Conservation (phyloP, 2,797 vertebrate species). For the Ctenosaura bakeri region DNA sequence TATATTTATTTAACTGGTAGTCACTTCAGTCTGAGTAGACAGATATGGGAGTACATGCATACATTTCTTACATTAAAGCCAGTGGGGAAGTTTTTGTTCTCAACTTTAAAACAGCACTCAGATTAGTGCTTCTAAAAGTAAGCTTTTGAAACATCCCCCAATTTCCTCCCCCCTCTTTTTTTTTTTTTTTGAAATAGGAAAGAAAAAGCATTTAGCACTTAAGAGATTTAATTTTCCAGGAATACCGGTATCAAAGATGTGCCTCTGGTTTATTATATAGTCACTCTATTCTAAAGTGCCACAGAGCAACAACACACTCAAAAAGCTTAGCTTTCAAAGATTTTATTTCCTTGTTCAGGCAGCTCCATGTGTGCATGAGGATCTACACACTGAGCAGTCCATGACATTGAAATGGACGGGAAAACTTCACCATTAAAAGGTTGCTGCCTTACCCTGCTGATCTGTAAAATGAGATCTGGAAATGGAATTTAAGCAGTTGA, state of each 20-base stretch:
- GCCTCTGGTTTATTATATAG: background rate
- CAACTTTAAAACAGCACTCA: background rate
- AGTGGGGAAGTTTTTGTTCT: background rate
- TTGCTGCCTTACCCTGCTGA: background rate
- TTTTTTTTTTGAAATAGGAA: background rate
- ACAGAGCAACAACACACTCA: background rate
- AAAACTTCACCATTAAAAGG: background rate
- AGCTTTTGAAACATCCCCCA: background rate
- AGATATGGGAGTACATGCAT: background rate
- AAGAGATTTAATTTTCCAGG: background rate
- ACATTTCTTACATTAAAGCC: conserved; percentile 5
- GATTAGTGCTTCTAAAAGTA: background rate
- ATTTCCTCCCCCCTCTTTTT: no score
- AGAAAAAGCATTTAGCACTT: background rate
- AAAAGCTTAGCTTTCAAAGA: background rate
- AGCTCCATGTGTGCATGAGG: background rate
- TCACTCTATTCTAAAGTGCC: background rate
- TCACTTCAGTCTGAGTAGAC: background rate
- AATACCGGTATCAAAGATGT: background rate
- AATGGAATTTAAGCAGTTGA: background rate
- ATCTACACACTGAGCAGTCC: background rate
- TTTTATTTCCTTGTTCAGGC: background rate
- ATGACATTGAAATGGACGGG: background rate
- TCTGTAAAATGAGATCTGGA: background rate
- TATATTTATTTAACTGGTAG: background rate